Evolutionary conservation across 2,113 vertebrate species (phyloP).

Genomic region (Bos javanicus): DNA sequence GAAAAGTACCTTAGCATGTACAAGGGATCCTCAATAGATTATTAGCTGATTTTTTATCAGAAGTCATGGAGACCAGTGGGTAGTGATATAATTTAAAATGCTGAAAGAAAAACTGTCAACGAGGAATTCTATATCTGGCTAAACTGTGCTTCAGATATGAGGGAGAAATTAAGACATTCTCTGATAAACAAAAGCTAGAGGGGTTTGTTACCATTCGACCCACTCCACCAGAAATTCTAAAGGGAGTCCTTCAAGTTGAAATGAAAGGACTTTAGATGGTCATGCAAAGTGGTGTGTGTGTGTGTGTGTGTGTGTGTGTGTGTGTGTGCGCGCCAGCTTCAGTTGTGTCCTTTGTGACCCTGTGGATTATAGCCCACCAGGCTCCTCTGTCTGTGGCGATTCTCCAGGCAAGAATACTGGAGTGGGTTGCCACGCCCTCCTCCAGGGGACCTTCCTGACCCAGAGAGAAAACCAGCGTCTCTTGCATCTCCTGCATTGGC

Average conservation of each 20-base stretch:
- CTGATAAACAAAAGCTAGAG: background rate
- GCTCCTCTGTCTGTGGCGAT: background rate
- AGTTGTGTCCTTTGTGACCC: background rate
- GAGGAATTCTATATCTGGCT: background rate
- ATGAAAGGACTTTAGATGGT: background rate
- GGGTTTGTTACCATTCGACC: background rate
- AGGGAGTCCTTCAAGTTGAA: background rate
- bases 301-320: no score
- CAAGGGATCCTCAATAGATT: background rate
- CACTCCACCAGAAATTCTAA: background rate
- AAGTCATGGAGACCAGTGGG: background rate
- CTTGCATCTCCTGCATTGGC: background rate
- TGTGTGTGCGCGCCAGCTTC: background rate
- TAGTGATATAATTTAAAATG: background rate
- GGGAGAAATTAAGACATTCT: background rate
- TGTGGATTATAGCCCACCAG: background rate
- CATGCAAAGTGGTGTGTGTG: background rate
- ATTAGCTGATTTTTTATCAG: background rate
- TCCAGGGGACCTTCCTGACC: background rate
- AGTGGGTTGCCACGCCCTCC: background rate
- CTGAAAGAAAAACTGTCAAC: background rate
- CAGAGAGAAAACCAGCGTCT: background rate
- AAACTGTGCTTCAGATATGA: background rate
- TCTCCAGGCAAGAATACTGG: background rate
- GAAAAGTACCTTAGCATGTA: background rate